Percentiles rank a stretch among this genome's conserved stretches.
These are phyloP conservation scores for Macheiramphus alcinus DNA, from an alignment of 2,113 vertebrate species.

Conservation along the genomic window DNA sequence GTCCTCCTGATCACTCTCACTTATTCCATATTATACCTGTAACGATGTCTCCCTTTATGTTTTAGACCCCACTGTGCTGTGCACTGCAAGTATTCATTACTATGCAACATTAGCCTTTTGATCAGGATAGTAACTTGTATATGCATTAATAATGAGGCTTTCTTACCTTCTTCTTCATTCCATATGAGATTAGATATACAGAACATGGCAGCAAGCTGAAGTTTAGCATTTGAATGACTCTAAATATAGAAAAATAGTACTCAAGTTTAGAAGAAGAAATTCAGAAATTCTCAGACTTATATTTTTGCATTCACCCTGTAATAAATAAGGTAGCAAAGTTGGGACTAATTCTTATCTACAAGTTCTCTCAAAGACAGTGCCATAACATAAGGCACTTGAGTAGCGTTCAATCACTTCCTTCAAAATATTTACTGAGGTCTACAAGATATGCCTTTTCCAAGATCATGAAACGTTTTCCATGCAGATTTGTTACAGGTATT, in stretches of 20 bases:
- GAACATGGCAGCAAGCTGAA: slow-evolving; percentile 96
- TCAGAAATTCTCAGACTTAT: neutral
- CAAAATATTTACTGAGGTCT: neutral
- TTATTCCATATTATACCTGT: neutral
- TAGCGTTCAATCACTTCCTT: neutral
- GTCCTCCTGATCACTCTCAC: neutral
- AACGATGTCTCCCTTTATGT: neutral
- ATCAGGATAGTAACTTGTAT: neutral
- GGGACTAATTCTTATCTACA: neutral
- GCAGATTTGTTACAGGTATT: neutral
- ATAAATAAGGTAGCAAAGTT: neutral
- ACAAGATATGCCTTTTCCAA: neutral
- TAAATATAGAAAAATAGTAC: slow-evolving; percentile 51
- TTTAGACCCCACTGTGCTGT: neutral
- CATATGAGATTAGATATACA: slow-evolving; percentile 98
- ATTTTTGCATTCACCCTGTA: neutral
- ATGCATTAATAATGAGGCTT: neutral
- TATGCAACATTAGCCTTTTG: neutral
- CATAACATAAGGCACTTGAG: neutral
- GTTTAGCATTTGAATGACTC: slow-evolving; percentile 96
- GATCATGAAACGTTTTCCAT: neutral
- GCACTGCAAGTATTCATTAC: neutral
- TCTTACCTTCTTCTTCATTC: slow-evolving; percentile 98
- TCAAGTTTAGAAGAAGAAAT: neutral
- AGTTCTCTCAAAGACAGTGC: neutral